Percentiles rank a stretch among this genome's conserved stretches.
These are phyloP conservation scores for Myotis lucifugus DNA, from an alignment of 2,113 vertebrate species.

Conservation along the genomic window DNA sequence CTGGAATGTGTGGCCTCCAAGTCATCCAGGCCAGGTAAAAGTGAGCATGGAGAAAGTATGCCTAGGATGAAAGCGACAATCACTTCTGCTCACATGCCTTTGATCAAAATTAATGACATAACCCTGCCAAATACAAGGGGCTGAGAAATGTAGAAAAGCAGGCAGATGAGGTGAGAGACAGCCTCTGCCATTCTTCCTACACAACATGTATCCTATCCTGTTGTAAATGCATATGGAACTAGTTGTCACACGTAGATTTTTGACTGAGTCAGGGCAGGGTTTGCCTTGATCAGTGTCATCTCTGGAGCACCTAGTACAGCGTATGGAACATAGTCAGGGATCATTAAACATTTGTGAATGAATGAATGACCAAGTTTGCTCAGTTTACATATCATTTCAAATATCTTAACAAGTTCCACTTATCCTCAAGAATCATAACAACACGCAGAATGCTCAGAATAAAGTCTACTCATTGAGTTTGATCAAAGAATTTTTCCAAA, in stretches of 20 bases:
- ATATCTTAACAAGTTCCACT: not conserved
- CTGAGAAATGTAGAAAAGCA: not conserved
- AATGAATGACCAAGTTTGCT: not conserved
- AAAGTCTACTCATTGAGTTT: not conserved
- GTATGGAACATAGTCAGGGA: not conserved
- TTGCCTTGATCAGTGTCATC: not conserved
- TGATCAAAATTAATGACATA: slow-evolving; percentile 24
- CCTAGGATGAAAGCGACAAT: not conserved
- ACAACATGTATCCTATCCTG: not conserved
- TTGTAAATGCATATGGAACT: not conserved
- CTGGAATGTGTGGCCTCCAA: not conserved
- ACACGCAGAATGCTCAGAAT: not conserved
- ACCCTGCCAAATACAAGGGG: not conserved
- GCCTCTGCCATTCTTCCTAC: not conserved
- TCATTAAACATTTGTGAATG: slow-evolving; percentile 30
- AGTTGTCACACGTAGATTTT: not conserved
- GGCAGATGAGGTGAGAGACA: not conserved
- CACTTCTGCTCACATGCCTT: not conserved
- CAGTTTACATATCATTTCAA: not conserved
- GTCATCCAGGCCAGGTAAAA: not conserved
- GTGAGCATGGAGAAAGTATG: not conserved
- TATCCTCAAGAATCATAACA: not conserved
- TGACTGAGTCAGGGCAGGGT: not conserved
- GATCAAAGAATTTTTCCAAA: not conserved
- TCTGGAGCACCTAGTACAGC: not conserved